Evolutionary conservation across 2,113 vertebrate genomes (phyloP).

Genomic region (Calidris pygmaea): DNA sequence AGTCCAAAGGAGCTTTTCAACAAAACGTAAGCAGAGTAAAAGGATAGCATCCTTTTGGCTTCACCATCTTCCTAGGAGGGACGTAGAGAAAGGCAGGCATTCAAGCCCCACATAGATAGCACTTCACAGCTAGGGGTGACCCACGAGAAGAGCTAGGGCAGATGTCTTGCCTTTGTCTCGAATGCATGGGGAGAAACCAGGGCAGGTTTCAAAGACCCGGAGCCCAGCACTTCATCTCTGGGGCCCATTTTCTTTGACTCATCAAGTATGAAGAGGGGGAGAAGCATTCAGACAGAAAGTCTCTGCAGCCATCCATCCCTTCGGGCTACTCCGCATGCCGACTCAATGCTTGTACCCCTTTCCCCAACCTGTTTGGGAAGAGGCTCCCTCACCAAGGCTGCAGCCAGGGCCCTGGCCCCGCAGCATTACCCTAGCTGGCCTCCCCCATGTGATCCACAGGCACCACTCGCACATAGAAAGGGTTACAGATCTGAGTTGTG

Average conservation of each 20-base stretch:
- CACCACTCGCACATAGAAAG: neutral
- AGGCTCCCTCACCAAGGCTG: neutral
- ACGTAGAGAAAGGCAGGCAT: neutral
- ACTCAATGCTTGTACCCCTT: neutral
- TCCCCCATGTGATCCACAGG: rapidly evolving
- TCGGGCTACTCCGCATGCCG: neutral
- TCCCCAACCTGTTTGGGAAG: neutral
- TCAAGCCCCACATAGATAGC: neutral
- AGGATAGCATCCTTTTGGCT: neutral
- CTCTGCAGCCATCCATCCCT: neutral
- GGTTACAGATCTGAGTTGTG: neutral
- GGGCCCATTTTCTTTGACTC: neutral
- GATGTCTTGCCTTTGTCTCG: conserved; percentile 8
- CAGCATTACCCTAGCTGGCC: neutral
- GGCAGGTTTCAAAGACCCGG: neutral
- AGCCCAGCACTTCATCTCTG: neutral
- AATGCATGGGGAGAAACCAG: neutral
- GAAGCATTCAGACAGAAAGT: neutral
- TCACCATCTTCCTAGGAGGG: neutral
- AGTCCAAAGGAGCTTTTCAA: neutral
- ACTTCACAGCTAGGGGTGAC: neutral
- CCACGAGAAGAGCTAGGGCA: neutral
- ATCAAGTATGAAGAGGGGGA: neutral
- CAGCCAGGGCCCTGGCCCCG: rapidly evolving
- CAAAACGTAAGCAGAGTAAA: neutral